Percentiles rank a stretch among this genome's conserved stretches.
phyloP scores from a whole-genome alignment of 2,797 vertebrate genomes.

The Sebastes flavidus region DNA sequence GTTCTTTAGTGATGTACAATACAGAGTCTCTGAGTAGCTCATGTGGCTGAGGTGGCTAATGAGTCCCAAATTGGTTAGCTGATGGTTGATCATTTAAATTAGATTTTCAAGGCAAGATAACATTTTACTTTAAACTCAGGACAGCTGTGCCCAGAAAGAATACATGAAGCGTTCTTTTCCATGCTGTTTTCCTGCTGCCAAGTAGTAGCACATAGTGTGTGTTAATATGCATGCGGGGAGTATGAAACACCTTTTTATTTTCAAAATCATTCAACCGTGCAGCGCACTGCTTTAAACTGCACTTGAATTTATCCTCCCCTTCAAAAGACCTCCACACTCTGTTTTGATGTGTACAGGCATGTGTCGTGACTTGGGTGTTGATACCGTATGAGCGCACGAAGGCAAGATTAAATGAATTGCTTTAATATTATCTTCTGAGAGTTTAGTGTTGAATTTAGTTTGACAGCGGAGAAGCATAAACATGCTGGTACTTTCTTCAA shows the following conservation, averaged over 20 bases:
- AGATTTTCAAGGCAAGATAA: constrained; percentile 4
- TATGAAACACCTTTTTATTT: constrained; percentile 21
- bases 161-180: constrained; percentile 7
- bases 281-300: constrained; percentile 5
- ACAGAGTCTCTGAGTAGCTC: too few relatives aligned
- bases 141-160: neutral
- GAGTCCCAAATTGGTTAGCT: constrained; percentile 4
- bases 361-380: constrained; percentile 6
- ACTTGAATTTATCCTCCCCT: constrained; percentile 25
- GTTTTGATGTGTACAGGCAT: constrained; percentile 14
- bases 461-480: neutral
- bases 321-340: constrained; percentile 37
- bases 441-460: neutral
- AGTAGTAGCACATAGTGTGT: constrained; percentile 17
- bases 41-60: neutral
- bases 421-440: constrained; percentile 11
- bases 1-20: neutral
- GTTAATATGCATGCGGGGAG: constrained; percentile 49
- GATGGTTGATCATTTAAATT: constrained; percentile 29
- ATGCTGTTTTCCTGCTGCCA: neutral
- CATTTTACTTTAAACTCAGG: neutral
- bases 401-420: neutral
- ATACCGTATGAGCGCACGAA: constrained; percentile 1
- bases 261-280: constrained; percentile 10
- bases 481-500: neutral